Conservation (phyloP, 1,140 invertebrate species). For the Drosophila fuyamai region DNA sequence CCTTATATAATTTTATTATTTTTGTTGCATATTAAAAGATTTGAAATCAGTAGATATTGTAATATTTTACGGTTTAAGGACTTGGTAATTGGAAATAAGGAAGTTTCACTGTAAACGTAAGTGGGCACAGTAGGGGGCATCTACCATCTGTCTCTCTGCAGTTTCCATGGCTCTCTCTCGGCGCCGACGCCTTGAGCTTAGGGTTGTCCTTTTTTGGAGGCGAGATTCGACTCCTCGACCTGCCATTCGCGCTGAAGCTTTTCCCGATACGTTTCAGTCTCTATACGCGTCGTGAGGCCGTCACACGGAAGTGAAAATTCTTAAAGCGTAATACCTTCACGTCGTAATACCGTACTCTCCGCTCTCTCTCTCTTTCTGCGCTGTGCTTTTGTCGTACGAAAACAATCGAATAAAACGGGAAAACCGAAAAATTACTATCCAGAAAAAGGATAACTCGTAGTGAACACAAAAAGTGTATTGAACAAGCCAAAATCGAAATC, state of each 20-base stretch:
- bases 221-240: conserved; percentile 13
- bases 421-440: conserved; percentile 24
- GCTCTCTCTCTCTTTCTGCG: conserved; percentile 34
- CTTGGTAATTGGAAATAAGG: no score
- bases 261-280: conserved; percentile 66
- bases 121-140: conserved; percentile 14
- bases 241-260: conserved; percentile 47
- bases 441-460: conserved; percentile 16
- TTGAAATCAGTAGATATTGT: no score
- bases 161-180: conserved; percentile 33
- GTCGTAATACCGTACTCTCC: conserved; percentile 21
- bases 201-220: conserved; percentile 54
- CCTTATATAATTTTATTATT: no score
- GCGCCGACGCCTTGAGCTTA: conserved; percentile 54
- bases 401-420: conserved; percentile 43
- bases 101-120: conserved; percentile 6
- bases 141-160: not conserved
- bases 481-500: conserved; percentile 22
- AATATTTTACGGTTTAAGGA: not conserved
- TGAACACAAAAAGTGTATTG: conserved; percentile 26
- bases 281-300: conserved; percentile 68
- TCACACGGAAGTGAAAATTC: conserved; percentile 59
- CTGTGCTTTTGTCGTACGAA: conserved; percentile 43
- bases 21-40: no score
- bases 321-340: conserved; percentile 54